Percentiles rank a stretch among this genome's conserved stretches.
phyloP scores from a whole-genome alignment of 2,797 vertebrate species.

The Nannoperca obscura region DNA sequence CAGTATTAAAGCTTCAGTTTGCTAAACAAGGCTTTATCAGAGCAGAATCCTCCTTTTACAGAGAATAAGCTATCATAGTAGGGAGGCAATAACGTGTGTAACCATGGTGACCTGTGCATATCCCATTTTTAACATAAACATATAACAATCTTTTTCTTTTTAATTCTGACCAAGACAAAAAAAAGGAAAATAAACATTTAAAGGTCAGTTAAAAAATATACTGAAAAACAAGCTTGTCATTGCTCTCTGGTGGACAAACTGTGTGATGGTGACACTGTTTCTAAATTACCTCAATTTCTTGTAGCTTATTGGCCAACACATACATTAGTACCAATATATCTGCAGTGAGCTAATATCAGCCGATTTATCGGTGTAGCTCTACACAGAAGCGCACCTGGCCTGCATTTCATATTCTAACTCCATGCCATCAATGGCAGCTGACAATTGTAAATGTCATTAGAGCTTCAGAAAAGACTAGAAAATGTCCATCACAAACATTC shows the following conservation, averaged over 20 bases:
- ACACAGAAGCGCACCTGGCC: neutral
- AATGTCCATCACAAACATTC: neutral
- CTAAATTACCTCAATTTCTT: neutral
- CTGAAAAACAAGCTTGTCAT: neutral
- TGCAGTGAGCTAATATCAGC: neutral
- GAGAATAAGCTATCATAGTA: too few relatives aligned
- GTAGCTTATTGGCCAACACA: neutral
- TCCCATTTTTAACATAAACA: too few relatives aligned
- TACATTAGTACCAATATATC: neutral
- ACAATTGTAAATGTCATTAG: neutral
- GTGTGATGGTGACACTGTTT: neutral
- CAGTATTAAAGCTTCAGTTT: too few relatives aligned
- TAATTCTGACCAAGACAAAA: neutral
- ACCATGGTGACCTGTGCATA: too few relatives aligned
- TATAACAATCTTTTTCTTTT: neutral
- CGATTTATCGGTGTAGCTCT: too few relatives aligned
- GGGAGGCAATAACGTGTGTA: too few relatives aligned
- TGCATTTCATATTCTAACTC: neutral
- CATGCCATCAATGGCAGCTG: neutral
- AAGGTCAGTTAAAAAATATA: too few relatives aligned
- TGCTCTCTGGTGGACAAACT: neutral
- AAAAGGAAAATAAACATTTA: neutral
- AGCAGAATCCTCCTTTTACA: too few relatives aligned
- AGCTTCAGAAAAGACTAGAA: neutral
- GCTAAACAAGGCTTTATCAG: too few relatives aligned